A percentile compares a stretch with the other conserved stretches of the same genome.
phyloP scores from a whole-genome alignment of 2,113 vertebrate genomes.

The Anolis carolinensis region DNA sequence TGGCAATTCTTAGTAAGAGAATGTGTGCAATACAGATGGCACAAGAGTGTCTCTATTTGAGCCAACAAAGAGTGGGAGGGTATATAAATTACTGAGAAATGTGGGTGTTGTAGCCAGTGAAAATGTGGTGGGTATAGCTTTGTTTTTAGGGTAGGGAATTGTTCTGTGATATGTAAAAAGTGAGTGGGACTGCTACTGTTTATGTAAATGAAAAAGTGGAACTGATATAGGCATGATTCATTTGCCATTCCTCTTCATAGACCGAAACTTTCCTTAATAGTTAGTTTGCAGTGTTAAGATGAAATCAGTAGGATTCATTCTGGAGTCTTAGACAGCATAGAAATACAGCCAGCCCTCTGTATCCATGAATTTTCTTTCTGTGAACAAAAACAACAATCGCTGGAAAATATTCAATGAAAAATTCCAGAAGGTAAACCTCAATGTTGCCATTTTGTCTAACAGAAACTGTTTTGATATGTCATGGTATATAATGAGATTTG shows the following conservation, averaged over 20 bases:
- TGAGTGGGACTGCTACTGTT: neutral
- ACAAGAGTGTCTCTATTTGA: neutral
- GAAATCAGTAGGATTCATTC: neutral
- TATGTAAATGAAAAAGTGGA: neutral
- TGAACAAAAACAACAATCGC: too few species aligned
- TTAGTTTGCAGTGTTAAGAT: neutral
- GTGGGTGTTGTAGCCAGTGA: constrained; percentile 23
- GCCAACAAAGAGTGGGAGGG: constrained; percentile 11
- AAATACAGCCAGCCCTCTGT: neutral
- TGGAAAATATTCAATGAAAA: too few species aligned
- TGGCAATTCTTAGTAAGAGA: neutral
- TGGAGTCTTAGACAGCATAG: neutral
- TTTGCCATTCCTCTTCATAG: neutral
- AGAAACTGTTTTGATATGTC: too few species aligned
- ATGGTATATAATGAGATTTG: too few species aligned
- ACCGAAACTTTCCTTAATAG: neutral
- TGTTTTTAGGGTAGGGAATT: neutral
- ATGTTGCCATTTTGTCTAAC: too few species aligned
- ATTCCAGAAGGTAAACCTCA: too few species aligned
- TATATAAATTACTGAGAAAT: constrained; percentile 64
- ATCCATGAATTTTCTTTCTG: too few species aligned
- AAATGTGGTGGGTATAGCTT: neutral
- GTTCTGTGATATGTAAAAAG: neutral
- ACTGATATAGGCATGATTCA: neutral
- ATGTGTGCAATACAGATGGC: neutral